These are phyloP conservation scores for Bombus pascuorum DNA, from an alignment of 1,140 invertebrate genomes.

Conservation along the genomic window DNA sequence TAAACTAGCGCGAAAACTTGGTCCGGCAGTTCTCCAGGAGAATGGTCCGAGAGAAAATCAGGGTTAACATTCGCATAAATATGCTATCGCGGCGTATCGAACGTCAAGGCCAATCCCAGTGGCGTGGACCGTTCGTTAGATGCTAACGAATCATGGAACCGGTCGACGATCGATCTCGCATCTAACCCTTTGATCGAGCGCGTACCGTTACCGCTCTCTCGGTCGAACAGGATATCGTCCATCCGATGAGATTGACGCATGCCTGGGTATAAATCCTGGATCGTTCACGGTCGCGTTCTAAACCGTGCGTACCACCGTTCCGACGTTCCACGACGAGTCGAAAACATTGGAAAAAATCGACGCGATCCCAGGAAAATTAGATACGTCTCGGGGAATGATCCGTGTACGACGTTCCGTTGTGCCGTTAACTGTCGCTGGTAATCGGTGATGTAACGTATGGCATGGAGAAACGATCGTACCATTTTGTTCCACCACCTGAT, in stretches of 20 bases:
- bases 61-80: constrained; percentile 35
- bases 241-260: constrained; percentile 56
- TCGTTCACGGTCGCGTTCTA: background rate
- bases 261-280: constrained; percentile 39
- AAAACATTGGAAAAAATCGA: background rate
- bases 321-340: background rate
- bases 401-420: background rate
- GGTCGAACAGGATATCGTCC: constrained; percentile 47
- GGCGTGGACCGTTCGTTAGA: constrained; percentile 41
- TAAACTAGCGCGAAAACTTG: background rate
- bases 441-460: constrained; percentile 48
- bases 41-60: background rate
- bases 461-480: background rate
- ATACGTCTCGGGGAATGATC: constrained; percentile 24
- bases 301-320: background rate
- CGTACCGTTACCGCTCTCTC: constrained; percentile 58
- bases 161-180: constrained; percentile 34
- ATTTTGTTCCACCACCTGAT: constrained; percentile 16
- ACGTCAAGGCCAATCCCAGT: constrained; percentile 27
- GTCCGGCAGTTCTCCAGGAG: background rate
- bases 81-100: background rate
- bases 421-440: constrained; percentile 49
- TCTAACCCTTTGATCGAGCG: constrained; percentile 53
- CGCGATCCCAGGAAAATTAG: constrained; percentile 33
- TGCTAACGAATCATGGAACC: constrained; percentile 52